Evolutionary conservation across 2,113 vertebrate species (phyloP).

Genomic region (Nerophis lumbriciformis): DNA sequence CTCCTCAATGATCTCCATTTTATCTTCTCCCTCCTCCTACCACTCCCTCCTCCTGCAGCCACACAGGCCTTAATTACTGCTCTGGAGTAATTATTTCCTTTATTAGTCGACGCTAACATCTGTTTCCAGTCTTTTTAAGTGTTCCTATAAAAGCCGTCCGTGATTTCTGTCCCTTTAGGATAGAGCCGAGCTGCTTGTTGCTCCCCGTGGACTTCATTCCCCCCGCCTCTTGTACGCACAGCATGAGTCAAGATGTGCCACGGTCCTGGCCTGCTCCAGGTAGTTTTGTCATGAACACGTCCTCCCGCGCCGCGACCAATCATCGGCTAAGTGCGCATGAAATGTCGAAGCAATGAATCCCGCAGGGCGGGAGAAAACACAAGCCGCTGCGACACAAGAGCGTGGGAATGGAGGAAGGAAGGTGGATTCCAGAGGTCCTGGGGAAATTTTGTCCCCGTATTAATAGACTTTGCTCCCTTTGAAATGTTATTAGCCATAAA

Average conservation of each 20-base stretch:
- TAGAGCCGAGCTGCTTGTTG: conserved; percentile 62
- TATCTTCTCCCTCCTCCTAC: conserved; percentile 52
- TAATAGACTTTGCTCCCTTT: conserved; percentile 86
- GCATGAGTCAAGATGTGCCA: conserved; percentile 27
- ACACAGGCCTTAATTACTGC: conserved; percentile 74
- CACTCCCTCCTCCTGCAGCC: conserved; percentile 39
- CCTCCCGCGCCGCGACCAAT: not conserved
- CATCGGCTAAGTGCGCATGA: conserved; percentile 19
- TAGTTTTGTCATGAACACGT: not conserved
- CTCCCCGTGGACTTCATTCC: conserved; percentile 59
- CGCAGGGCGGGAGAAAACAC: conserved; percentile 31
- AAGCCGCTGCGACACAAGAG: conserved; percentile 48
- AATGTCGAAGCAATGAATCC: conserved; percentile 31
- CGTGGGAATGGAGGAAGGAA: conserved; percentile 70
- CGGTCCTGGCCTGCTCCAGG: not conserved
- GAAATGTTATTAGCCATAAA: conserved; percentile 95
- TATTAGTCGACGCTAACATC: conserved; percentile 73
- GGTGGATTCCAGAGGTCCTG: conserved; percentile 73
- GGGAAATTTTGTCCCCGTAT: conserved; percentile 78
- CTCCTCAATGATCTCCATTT: conserved; percentile 66
- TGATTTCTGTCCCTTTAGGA: conserved; percentile 74
- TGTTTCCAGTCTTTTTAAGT: conserved; percentile 75
- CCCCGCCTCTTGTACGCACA: conserved; percentile 22
- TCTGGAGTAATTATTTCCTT: conserved; percentile 75
- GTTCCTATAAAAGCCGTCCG: conserved; percentile 72